phyloP scores from a whole-genome alignment of 2,797 vertebrate genomes.

The Hypotaenidia philippensis region DNA sequence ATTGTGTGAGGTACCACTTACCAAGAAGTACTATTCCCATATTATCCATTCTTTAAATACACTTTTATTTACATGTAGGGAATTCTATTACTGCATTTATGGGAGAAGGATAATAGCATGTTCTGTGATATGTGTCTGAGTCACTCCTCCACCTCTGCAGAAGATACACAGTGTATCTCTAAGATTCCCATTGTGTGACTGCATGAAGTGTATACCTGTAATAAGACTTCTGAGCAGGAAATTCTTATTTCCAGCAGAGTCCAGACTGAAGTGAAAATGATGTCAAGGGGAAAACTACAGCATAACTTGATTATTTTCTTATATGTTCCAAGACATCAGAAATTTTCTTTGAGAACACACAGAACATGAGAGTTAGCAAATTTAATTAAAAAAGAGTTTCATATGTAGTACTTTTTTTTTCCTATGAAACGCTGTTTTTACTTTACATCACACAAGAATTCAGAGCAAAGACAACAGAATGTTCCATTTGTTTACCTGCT shows the following conservation, averaged over 20 bases:
- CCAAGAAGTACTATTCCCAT: background rate
- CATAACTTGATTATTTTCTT: conserved; percentile 26
- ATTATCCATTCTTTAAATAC: conserved; percentile 20
- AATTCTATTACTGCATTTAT: conserved; percentile 18
- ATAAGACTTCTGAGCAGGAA: conserved; percentile 41
- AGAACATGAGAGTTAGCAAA: background rate
- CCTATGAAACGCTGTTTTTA: conserved; percentile 1
- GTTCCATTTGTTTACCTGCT: conserved; percentile 13
- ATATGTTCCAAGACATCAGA: background rate
- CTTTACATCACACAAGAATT: background rate
- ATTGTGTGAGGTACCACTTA: background rate
- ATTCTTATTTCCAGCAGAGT: conserved; percentile 28
- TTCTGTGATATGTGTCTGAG: conserved; percentile 27
- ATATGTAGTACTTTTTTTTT: background rate
- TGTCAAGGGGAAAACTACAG: background rate
- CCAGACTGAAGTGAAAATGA: conserved; percentile 42
- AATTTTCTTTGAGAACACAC: background rate
- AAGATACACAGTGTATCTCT: background rate
- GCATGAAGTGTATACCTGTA: conserved; percentile 23
- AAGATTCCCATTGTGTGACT: conserved; percentile 31
- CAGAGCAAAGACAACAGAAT: background rate
- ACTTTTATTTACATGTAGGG: conserved; percentile 28
- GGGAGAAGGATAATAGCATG: background rate
- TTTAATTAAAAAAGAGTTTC: conserved; percentile 10
- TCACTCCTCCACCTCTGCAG: conserved; percentile 27